A percentile compares a stretch with the other conserved stretches of the same genome.
Evolutionary conservation across 2,888 invertebrate species (phyloP).

Genomic region (Nyleta sp.): DNA sequence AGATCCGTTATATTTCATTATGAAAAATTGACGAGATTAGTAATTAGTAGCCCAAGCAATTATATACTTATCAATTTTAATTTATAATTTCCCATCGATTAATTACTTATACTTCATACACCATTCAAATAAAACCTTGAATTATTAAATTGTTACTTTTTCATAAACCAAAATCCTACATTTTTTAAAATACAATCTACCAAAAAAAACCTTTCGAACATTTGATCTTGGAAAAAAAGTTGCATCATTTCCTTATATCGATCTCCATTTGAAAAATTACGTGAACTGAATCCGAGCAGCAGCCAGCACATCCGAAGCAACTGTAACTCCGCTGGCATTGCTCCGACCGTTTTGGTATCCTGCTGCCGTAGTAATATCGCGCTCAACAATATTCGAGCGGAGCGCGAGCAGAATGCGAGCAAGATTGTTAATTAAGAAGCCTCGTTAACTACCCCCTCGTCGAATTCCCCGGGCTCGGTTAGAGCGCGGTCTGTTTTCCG

Average conservation of each 20-base stretch:
- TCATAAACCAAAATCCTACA: too few relatives aligned
- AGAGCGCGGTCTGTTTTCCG: conserved; percentile 47
- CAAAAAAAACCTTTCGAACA: too few relatives aligned
- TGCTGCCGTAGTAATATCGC: conserved; percentile 33
- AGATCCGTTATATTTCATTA: too few relatives aligned
- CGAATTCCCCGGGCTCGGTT: conserved; percentile 50
- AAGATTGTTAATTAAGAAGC: conserved; percentile 61
- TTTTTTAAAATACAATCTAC: too few relatives aligned
- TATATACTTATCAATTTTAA: too few relatives aligned
- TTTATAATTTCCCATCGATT: too few relatives aligned
- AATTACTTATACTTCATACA: too few relatives aligned
- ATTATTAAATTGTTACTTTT: too few relatives aligned
- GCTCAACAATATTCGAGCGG: conserved; percentile 36
- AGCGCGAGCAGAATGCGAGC: conserved; percentile 48
- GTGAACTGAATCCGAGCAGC: conserved; percentile 34
- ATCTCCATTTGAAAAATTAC: conserved; percentile 33
- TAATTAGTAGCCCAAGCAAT: too few relatives aligned
- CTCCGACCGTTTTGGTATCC: conserved; percentile 42
- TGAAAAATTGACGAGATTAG: too few relatives aligned
- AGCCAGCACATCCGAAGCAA: conserved; percentile 21
- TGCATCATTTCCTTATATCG: conserved; percentile 1
- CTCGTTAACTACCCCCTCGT: conserved; percentile 56
- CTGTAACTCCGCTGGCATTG: conserved; percentile 27
- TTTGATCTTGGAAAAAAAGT: background rate
- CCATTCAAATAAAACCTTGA: too few relatives aligned